These are phyloP conservation scores for Xiphorhynchus elegans DNA, from an alignment of 2,113 vertebrate species.

Conservation along the genomic window DNA sequence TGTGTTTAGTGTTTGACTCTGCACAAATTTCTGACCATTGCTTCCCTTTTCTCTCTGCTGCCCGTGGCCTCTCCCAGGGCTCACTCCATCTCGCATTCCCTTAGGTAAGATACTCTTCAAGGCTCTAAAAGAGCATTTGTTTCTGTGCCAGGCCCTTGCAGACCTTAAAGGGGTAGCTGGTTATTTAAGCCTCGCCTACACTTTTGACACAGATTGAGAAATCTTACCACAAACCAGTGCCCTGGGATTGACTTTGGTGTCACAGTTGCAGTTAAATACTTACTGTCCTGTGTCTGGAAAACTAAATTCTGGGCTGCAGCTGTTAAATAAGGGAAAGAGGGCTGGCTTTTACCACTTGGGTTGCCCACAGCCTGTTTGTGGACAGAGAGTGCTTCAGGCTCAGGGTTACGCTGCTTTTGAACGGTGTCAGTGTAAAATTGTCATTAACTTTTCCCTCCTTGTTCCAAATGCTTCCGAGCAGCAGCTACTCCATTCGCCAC, in stretches of 20 bases:
- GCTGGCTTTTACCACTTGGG: background rate
- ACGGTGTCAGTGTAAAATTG: background rate
- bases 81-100: conserved; percentile 93
- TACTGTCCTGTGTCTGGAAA: background rate
- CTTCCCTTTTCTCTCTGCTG: conserved; percentile 73
- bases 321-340: background rate
- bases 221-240: background rate
- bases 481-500: conserved; percentile 98
- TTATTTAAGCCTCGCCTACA: background rate
- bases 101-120: conserved; percentile 88
- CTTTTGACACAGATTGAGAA: background rate
- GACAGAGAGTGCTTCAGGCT: background rate
- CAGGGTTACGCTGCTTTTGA: background rate
- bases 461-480: conserved; percentile 85
- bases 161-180: background rate
- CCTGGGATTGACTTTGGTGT: background rate
- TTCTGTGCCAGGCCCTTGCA: background rate
- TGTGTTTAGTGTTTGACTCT: background rate
- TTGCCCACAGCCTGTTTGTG: background rate
- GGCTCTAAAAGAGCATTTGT: background rate
- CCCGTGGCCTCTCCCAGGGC: conserved; percentile 81
- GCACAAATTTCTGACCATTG: conserved; percentile 10
- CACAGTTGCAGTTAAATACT: background rate
- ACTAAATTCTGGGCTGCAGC: background rate
- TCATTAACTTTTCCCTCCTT: conserved; percentile 81